phyloP scores from a whole-genome alignment of 1,140 invertebrate genomes.

The Drosophila santomea region DNA sequence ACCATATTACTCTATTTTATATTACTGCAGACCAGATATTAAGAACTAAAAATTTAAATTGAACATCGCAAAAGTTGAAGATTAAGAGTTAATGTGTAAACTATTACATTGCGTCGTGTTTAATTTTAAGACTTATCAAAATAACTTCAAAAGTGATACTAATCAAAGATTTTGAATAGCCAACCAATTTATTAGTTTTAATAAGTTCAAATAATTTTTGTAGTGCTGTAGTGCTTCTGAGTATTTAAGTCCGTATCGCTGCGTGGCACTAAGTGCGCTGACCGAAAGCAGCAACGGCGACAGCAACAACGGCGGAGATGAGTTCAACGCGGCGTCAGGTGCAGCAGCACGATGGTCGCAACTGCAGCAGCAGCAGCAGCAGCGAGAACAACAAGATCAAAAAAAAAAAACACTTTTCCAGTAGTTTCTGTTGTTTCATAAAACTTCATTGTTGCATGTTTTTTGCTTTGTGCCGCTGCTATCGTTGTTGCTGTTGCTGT shows the following conservation, averaged over 20 bases:
- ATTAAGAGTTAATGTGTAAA: no score
- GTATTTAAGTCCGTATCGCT: conserved; percentile 38
- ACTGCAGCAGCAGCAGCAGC: conserved; percentile 20
- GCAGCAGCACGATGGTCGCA: conserved; percentile 40
- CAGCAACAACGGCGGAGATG: conserved; percentile 43
- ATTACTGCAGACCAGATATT: no score
- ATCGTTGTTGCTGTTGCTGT: conserved; percentile 25
- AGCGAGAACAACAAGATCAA: conserved; percentile 22
- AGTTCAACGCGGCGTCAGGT: conserved; percentile 77
- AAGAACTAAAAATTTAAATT: no score
- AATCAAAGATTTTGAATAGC: neutral
- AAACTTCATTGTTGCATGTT: conserved; percentile 73
- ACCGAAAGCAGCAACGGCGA: conserved; percentile 58
- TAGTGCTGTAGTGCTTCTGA: conserved; percentile 27
- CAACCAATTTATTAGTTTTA: no score
- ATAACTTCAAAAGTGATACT: neutral
- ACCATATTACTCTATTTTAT: no score
- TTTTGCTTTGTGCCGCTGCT: conserved; percentile 40
- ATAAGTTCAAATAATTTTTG: conserved; percentile 2
- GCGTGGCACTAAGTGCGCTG: conserved; percentile 64
- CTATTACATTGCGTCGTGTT: no score
- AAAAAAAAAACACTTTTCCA: conserved; percentile 28
- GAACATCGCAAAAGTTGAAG: no score
- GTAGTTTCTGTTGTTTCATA: conserved; percentile 67
- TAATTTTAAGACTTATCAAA: no score